Evolutionary conservation across 2,888 invertebrate species (phyloP), one percentile per base, ranked within the genome.

Genomic region (Trichopria drosophilae): DNA sequence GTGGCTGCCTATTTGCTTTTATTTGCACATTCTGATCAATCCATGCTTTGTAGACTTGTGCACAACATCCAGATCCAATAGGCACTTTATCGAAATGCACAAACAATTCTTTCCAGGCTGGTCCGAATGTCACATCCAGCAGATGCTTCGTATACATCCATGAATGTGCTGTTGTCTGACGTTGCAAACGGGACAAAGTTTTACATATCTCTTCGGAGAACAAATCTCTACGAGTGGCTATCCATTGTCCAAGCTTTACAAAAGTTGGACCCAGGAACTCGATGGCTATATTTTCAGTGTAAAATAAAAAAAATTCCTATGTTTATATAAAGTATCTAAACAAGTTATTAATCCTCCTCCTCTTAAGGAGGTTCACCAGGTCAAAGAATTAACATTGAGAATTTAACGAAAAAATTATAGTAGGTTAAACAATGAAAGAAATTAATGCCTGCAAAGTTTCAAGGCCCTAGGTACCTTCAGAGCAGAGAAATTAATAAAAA

Each of bases 11-110:
- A 26, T 34, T 54, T 23, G 41, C 42, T 42, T 53, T 34, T 22
- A 55, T 44, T 12, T 20, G 42, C 40, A 41, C 51, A 22, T 58
- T 54, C 15, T 28, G 43, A n/a, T 45, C 34, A n/a, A 45, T 3
- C 10, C 24, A 12, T 2, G 43, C 48, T 2, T 20, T 13, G 16
- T 31, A 41, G 56, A 78, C 78, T 72, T 80, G 80, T 12, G 78
- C 80, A 55, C 79, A 77, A 62, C 79, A 80, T 19, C 79, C 80
- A 6, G 79, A 78, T n/a, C 80, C 80, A 40, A 80, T 69, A 1
- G 78, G 78, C 16, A 62, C 61, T 20, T 73, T 65, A n/a, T 64
- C 60, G 51, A 79, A 70, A 18, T 68, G 64, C 0, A 73, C 58
- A 39, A 78, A 73, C 6, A 77, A 61, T 3, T 69, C 53, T 40